Evolutionary conservation across 2,113 vertebrate genomes (phyloP).

Genomic region (Nansenia antarctica): DNA sequence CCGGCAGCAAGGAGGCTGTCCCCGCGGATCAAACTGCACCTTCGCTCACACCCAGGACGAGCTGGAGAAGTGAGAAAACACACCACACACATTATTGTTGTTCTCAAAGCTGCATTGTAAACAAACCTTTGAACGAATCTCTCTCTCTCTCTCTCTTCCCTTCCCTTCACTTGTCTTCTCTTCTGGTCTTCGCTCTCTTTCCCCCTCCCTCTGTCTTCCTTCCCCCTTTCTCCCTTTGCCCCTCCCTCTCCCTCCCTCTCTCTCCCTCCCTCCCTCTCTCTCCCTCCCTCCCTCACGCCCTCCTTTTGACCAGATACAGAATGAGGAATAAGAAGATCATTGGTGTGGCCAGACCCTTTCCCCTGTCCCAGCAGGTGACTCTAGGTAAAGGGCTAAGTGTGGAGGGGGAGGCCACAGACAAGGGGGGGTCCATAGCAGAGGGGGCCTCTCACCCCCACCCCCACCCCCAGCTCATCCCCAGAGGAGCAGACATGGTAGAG

Average conservation of each 20-base stretch:
- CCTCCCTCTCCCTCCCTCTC: not conserved
- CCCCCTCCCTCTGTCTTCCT: constrained; percentile 3
- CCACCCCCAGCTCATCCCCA: constrained; percentile 84
- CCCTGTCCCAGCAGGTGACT: constrained; percentile 65
- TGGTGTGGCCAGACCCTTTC: constrained; percentile 82
- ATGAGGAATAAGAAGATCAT: constrained; percentile 94
- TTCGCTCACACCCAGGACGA: constrained; percentile 98
- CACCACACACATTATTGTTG: not conserved
- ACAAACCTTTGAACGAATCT: not conserved
- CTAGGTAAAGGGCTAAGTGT: constrained; percentile 72
- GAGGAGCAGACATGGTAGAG: constrained; percentile 83
- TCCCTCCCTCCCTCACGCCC: not conserved
- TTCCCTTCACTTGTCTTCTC: too few relatives aligned
- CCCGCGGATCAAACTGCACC: constrained; percentile 84
- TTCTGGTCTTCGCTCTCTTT: too few relatives aligned
- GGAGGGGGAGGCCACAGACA: constrained; percentile 73
- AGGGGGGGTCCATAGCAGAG: constrained; percentile 71
- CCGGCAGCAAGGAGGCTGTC: constrained; percentile 85
- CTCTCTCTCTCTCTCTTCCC: constrained; percentile 1
- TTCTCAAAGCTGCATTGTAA: not conserved
- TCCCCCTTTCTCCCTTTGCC: not conserved
- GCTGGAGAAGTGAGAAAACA: constrained; percentile 86
- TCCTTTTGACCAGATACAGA: constrained; percentile 77
- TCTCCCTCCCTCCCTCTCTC: not conserved
- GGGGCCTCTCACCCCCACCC: constrained; percentile 72